Conservation (phyloP, 2,113 vertebrate species). For the Tonatia bakeri region DNA sequence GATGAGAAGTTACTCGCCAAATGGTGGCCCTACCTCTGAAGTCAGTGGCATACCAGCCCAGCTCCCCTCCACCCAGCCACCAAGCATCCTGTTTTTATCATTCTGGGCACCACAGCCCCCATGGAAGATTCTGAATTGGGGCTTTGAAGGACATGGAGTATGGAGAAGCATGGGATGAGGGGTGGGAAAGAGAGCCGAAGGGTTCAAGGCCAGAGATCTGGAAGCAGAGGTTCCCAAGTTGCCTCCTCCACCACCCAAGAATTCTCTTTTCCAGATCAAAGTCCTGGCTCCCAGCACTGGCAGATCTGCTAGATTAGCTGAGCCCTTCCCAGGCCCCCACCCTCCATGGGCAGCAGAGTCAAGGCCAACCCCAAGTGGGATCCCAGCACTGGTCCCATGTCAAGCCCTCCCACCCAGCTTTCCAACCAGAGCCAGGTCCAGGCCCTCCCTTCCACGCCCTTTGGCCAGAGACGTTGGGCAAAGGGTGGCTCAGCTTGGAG, state of each 20-base stretch:
- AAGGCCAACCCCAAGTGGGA: not conserved
- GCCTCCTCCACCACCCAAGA: not conserved
- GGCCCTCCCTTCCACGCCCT: not conserved
- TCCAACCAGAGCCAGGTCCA: not conserved
- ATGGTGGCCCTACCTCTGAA: not conserved
- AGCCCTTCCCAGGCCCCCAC: not conserved
- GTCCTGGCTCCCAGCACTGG: not conserved
- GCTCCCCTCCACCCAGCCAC: not conserved
- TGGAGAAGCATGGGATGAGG: not conserved
- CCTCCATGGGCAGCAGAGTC: not conserved
- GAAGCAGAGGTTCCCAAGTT: not conserved
- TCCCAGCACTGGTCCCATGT: not conserved
- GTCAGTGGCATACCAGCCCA: not conserved
- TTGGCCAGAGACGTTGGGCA: not conserved
- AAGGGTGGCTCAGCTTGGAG: not conserved
- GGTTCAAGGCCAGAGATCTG: not conserved
- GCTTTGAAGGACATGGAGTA: not conserved
- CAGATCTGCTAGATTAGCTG: accelerated
- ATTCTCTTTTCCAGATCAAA: not conserved
- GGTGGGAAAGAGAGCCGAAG: not conserved
- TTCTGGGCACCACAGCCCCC: not conserved
- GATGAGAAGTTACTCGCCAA: not conserved
- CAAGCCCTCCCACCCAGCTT: not conserved
- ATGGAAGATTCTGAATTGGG: not conserved
- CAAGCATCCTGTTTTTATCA: not conserved